phyloP scores from a whole-genome alignment of 2,113 vertebrate species.

The Amblyornis subalaris region DNA sequence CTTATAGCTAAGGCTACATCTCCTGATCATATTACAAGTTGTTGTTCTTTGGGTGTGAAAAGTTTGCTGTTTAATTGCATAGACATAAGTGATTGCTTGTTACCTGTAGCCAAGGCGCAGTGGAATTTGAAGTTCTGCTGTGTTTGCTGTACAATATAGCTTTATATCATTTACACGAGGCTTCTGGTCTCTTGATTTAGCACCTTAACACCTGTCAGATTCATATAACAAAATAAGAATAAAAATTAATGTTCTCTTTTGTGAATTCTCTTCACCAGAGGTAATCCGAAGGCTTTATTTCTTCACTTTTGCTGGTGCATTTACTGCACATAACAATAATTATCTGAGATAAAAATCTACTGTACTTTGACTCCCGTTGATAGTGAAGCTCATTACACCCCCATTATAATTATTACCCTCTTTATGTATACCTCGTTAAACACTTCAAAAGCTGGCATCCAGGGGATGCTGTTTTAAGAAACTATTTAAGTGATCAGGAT shows the following conservation, averaged over 20 bases:
- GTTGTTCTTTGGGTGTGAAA: not conserved
- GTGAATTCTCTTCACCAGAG: not conserved
- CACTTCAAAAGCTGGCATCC: constrained; percentile 27
- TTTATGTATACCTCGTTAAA: constrained; percentile 15
- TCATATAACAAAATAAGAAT: not conserved
- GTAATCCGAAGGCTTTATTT: not conserved
- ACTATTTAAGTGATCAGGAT: constrained; percentile 18
- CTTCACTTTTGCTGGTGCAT: not conserved
- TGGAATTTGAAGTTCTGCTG: not conserved
- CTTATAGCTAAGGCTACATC: not conserved
- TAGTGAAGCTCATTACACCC: constrained; percentile 45
- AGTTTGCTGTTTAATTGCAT: not conserved
- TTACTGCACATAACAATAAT: constrained; percentile 18
- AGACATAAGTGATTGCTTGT: not conserved
- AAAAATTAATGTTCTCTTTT: not conserved
- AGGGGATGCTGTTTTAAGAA: constrained; percentile 48
- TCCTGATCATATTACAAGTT: not conserved
- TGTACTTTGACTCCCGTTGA: constrained; percentile 26
- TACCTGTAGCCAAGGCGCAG: not conserved
- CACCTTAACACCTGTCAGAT: not conserved
- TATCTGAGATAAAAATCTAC: constrained; percentile 31
- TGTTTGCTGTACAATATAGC: not conserved
- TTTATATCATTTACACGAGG: not conserved
- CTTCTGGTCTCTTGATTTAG: not conserved
- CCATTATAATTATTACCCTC: constrained; percentile 43